A percentile compares a stretch with the other conserved stretches of the same genome.
These are phyloP conservation scores for Centropus unirufus DNA, from an alignment of 2,113 vertebrate genomes.

Conservation along the genomic window DNA sequence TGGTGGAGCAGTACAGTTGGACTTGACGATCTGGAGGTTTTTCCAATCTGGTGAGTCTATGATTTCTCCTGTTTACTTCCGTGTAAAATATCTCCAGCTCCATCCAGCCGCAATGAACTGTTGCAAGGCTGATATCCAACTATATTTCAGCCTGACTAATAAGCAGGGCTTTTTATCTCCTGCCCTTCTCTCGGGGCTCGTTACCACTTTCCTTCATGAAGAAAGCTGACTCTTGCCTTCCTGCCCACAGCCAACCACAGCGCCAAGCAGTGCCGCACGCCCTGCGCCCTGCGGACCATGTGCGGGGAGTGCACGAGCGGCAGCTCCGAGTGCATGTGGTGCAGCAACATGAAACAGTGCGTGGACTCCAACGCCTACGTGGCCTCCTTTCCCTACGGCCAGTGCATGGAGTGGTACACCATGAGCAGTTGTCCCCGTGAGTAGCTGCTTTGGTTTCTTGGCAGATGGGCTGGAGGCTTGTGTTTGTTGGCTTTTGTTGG, in stretches of 20 bases:
- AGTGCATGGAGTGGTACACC: conserved; percentile 99
- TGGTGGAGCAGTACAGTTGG: no score
- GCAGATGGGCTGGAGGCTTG: fast-evolving
- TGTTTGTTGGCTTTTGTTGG: fast-evolving
- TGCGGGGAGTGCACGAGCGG: conserved; percentile 94
- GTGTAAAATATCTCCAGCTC: not conserved
- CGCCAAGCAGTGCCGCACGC: conserved; percentile 93
- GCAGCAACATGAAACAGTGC: conserved; percentile 98
- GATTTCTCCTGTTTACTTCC: not conserved
- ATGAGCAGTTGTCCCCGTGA: conserved; percentile 95
- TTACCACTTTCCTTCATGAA: not conserved
- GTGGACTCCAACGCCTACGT: conserved; percentile 98
- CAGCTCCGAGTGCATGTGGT: conserved; percentile 99
- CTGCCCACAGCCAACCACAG: conserved; percentile 90
- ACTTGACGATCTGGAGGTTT: no score
- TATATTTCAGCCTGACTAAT: not conserved
- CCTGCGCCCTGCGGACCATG: conserved; percentile 85
- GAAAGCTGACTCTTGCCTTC: not conserved
- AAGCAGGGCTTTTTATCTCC: not conserved
- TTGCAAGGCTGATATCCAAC: no score
- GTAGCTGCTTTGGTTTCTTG: not conserved
- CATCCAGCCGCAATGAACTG: fast-evolving
- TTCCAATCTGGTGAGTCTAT: no score
- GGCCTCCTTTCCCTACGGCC: conserved; percentile 97
- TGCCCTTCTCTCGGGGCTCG: not conserved